Percentiles rank a stretch among this genome's conserved stretches.
These are phyloP conservation scores for Schlechtendalia chinensis DNA, from an alignment of 1,140 invertebrate genomes.

Conservation along the genomic window DNA sequence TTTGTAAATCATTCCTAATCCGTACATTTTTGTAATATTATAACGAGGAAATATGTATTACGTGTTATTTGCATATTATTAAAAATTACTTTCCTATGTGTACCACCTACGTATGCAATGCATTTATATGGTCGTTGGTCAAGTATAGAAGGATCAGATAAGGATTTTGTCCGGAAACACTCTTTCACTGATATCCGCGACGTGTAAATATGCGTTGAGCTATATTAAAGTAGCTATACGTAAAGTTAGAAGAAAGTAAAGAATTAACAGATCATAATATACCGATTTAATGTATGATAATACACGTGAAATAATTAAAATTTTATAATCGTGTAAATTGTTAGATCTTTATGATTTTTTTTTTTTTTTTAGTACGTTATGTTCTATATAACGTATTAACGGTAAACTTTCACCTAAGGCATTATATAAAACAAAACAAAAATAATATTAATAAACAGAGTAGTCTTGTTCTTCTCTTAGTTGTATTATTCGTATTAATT, in stretches of 20 bases:
- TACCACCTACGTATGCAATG: background rate
- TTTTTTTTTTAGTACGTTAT: background rate
- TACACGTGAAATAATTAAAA: conserved; percentile 9
- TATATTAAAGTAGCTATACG: background rate
- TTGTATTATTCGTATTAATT: conserved; percentile 22
- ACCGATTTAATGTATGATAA: conserved; percentile 29
- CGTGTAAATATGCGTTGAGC: background rate
- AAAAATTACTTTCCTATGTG: background rate
- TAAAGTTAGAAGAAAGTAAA: conserved; percentile 37
- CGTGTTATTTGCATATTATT: background rate
- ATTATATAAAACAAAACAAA: conserved; percentile 7
- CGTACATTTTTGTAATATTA: background rate
- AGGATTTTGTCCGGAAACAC: background rate
- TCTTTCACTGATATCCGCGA: background rate
- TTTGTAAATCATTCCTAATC: background rate
- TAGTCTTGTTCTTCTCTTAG: background rate
- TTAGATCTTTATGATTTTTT: conserved; percentile 17
- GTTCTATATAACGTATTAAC: background rate
- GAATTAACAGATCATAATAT: conserved; percentile 22
- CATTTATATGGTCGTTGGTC: background rate
- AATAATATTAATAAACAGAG: no score
- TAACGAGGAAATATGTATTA: background rate
- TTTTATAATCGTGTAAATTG: conserved; percentile 14
- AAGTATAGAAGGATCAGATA: background rate
- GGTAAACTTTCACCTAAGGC: conserved; percentile 18